A percentile compares a stretch with the other conserved stretches of the same genome.
phyloP scores from a whole-genome alignment of 1,140 invertebrate genomes.

The Nixonia krombeini region DNA sequence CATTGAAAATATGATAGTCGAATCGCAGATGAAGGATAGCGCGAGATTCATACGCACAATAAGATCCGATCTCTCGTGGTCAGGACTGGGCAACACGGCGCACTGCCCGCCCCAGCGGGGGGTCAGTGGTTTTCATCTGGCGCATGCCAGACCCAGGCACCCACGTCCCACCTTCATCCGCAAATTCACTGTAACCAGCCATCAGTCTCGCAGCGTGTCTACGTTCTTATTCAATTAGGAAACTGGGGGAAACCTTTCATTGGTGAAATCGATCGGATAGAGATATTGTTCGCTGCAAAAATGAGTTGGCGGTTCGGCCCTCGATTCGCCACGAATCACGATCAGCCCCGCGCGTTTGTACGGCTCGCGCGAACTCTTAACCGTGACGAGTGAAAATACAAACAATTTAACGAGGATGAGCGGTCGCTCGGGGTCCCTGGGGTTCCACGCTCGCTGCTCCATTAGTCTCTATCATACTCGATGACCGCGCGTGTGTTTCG shows the following conservation, averaged over 20 bases:
- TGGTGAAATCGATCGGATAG: conserved; percentile 60
- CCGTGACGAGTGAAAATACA: conserved; percentile 71
- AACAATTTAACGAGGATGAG: conserved; percentile 71
- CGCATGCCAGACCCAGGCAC: too few relatives aligned
- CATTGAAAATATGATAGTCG: conserved; percentile 57
- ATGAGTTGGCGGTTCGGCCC: conserved; percentile 55
- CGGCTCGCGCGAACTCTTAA: conserved; percentile 54
- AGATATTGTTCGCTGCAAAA: conserved; percentile 57
- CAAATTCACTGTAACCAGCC: neutral
- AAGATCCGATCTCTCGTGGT: conserved; percentile 39
- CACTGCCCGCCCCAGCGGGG: conserved; percentile 55
- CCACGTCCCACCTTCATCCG: too few relatives aligned
- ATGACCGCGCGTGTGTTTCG: too few relatives aligned
- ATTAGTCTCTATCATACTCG: conserved; percentile 24
- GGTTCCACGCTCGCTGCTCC: conserved; percentile 45
- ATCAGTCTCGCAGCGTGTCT: too few relatives aligned
- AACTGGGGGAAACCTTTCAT: conserved; percentile 33
- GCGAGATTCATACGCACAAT: conserved; percentile 43
- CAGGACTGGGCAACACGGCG: conserved; percentile 29
- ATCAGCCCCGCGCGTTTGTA: conserved; percentile 60
- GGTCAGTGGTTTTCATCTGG: conserved; percentile 57
- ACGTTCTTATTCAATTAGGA: conserved; percentile 16
- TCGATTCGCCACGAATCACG: conserved; percentile 56
- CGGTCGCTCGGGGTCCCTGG: conserved; percentile 62
- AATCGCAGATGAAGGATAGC: conserved; percentile 56